phyloP scores from a whole-genome alignment of 1,140 invertebrate genomes.

The Brachionus rubens region DNA sequence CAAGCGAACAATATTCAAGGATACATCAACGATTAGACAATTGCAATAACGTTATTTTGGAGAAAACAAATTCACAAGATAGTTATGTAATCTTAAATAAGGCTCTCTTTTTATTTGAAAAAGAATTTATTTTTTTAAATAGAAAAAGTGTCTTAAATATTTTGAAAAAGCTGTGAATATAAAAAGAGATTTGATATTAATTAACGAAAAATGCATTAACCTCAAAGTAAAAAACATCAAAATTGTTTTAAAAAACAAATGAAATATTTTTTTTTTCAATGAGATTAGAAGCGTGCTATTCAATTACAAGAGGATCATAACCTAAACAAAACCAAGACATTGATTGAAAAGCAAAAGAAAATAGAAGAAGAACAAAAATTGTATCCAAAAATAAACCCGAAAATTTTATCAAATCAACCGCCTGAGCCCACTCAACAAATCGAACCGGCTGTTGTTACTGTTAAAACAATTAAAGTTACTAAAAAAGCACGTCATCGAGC shows the following conservation, averaged over 20 bases:
- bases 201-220: slow-evolving; percentile 34
- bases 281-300: slow-evolving; percentile 20
- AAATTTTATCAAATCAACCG: neutral
- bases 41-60: neutral
- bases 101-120: neutral
- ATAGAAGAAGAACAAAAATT: slow-evolving; percentile 20
- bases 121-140: neutral
- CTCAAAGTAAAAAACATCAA: neutral
- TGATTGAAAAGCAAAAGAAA: slow-evolving; percentile 11
- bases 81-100: neutral
- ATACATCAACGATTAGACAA: neutral
- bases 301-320: slow-evolving; percentile 5
- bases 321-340: neutral
- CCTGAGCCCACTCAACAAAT: neutral
- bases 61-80: neutral
- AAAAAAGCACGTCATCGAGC: neutral
- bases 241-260: neutral
- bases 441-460: neutral
- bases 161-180: slow-evolving; percentile 32
- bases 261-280: too few species aligned
- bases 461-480: neutral
- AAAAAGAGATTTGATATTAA: slow-evolving; percentile 17
- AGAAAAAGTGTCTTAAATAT: slow-evolving; percentile 24
- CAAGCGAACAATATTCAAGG: neutral
- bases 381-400: slow-evolving; percentile 5